Evolutionary conservation across 2,113 vertebrate genomes (phyloP).

Genomic region (Candoia aspera): DNA sequence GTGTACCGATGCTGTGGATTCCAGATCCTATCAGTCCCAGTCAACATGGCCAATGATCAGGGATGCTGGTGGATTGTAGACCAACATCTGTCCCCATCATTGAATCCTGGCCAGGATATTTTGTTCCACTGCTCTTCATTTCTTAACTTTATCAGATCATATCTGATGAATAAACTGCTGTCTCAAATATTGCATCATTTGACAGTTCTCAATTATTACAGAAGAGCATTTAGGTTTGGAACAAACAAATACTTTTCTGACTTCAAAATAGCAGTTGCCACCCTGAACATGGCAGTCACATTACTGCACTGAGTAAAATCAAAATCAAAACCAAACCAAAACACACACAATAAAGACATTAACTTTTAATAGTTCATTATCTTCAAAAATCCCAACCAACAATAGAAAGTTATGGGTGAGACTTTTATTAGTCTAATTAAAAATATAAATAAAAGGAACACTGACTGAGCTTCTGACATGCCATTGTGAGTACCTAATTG

Average conservation of each 20-base stretch:
- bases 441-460: conserved; percentile 76
- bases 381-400: conserved; percentile 60
- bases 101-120: background rate
- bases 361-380: conserved; percentile 46
- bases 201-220: background rate
- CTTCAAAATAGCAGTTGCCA: background rate
- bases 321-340: background rate
- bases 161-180: background rate
- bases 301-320: background rate
- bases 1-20: background rate
- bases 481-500: conserved; percentile 72
- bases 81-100: background rate
- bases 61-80: background rate
- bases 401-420: conserved; percentile 60
- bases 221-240: background rate
- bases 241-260: background rate
- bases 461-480: conserved; percentile 74
- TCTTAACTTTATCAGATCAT: background rate
- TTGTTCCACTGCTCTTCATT: background rate
- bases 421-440: conserved; percentile 76
- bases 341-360: background rate
- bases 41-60: background rate
- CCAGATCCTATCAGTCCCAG: background rate
- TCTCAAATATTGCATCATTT: background rate
- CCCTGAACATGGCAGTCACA: background rate